A percentile compares a stretch with the other conserved stretches of the same genome.
phyloP scores from a whole-genome alignment of 2,888 invertebrate genomes.

The Cotesia congregata region DNA sequence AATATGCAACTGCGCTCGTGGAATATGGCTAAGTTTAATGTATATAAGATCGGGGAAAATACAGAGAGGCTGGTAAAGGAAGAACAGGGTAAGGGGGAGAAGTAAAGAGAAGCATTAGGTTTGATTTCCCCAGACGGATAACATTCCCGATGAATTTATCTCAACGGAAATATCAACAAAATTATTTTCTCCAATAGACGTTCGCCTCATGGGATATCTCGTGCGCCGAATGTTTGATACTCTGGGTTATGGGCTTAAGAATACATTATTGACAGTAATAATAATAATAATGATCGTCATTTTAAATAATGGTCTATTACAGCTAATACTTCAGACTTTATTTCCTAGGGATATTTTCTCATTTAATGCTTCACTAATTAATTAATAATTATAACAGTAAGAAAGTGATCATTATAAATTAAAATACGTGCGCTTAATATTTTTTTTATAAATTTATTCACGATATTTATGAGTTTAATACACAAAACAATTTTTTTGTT shows the following conservation, averaged over 20 bases:
- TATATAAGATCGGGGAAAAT: background rate
- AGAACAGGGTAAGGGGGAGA: background rate
- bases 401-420: too few relatives aligned
- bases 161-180: conserved; percentile 34
- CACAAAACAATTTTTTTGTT: too few relatives aligned
- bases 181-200: conserved; percentile 23
- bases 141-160: conserved; percentile 6
- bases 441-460: too few relatives aligned
- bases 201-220: background rate
- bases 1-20: background rate
- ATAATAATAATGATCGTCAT: background rate
- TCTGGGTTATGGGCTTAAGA: background rate
- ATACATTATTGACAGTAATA: background rate
- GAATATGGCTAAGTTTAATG: background rate
- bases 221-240: background rate
- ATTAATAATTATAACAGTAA: too few relatives aligned
- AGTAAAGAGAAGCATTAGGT: conserved; percentile 30
- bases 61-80: background rate
- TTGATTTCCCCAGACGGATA: conserved; percentile 31
- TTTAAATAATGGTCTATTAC: background rate
- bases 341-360: too few relatives aligned
- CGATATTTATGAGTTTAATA: too few relatives aligned
- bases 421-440: too few relatives aligned
- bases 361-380: too few relatives aligned
- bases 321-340: background rate